Evolutionary conservation across 1,140 invertebrate species (phyloP).

Genomic region (Drosophila dunni): DNA sequence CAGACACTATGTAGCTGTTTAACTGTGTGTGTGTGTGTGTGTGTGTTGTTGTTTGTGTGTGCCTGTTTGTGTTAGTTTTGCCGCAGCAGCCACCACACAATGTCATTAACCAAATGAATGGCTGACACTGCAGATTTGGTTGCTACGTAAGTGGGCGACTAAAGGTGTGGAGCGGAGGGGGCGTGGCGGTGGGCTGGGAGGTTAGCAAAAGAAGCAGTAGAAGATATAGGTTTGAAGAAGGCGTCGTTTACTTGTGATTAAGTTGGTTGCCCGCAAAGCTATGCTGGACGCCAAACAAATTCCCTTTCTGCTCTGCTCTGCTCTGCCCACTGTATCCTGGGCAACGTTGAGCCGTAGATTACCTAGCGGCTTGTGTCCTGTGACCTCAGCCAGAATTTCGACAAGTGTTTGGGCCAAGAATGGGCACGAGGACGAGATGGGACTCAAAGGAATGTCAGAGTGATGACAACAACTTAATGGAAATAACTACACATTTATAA

Average conservation of each 20-base stretch:
- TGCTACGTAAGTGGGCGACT: slow-evolving; percentile 2
- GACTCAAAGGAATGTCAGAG: slow-evolving; percentile 73
- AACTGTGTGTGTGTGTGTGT: slow-evolving; percentile 7
- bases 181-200: background rate
- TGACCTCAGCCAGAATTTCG: slow-evolving; percentile 55
- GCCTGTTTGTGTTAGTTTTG: slow-evolving; percentile 63
- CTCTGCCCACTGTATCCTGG: background rate
- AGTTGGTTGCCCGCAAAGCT: slow-evolving; percentile 58
- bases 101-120: slow-evolving; percentile 82
- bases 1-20: background rate
- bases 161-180: background rate
- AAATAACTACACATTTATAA: slow-evolving; percentile 82
- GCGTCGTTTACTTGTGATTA: slow-evolving; percentile 80
- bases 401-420: slow-evolving; percentile 48
- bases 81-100: slow-evolving; percentile 77
- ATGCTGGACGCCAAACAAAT: background rate
- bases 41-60: background rate
- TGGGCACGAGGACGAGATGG: slow-evolving; percentile 13
- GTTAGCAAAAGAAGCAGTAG: background rate
- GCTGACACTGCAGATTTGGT: slow-evolving; percentile 76
- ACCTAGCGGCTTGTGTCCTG: slow-evolving; percentile 59
- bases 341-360: slow-evolving; percentile 52
- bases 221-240: background rate
- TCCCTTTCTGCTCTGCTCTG: no score
- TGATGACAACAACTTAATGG: slow-evolving; percentile 83